Evolutionary conservation across 2,888 invertebrate genomes (phyloP), one percentile per base, ranked within the genome.

Genomic region (Megamerina dolium): DNA sequence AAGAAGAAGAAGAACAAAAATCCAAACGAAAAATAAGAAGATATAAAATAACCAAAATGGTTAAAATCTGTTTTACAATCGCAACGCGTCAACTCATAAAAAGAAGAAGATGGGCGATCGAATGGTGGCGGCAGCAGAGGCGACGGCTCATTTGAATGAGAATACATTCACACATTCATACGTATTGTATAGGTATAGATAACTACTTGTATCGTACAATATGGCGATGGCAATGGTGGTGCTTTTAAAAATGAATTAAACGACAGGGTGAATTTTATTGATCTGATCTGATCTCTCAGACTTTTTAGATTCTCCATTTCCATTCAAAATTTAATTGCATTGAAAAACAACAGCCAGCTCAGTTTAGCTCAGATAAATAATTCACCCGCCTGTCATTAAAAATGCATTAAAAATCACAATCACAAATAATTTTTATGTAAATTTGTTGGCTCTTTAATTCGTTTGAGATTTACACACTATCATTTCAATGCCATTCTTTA

Each of bases 61-160:
- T 59, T 43, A 16, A 56, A 60, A 50, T 57, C 58, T 48, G 58
- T 49, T 46, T 49, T 52, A 56, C 51, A 60, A 63, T 63, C 57
- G 60, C 51, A 48, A 37, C 51, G 52, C 53, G 50, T 31, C 32
- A 31, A 14, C 38, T 51, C 62, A 54, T 60, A 57, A 60, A 54
- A 60, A 55, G 45, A 39, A 49, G 56, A 50, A 54, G 58, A 51
- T 55, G 16, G 17, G 39, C 14, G 43, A 47, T 47, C 46, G 43
- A 43, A 43, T 47, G 43, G 41, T 40, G 37, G n/a, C n/a, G n/a
- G n/a, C n/a, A n/a, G n/a, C n/a, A n/a, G n/a, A n/a, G n/a, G n/a
- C n/a, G n/a, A n/a, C n/a, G 42, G 13, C 26, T 20, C 37, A 32
- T 14, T 17, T 23, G 29, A 32, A 37, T 20, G 23, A 32, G 23